Conservation (phyloP, 1,140 invertebrate genomes). For the Bradynema listronoti region DNA sequence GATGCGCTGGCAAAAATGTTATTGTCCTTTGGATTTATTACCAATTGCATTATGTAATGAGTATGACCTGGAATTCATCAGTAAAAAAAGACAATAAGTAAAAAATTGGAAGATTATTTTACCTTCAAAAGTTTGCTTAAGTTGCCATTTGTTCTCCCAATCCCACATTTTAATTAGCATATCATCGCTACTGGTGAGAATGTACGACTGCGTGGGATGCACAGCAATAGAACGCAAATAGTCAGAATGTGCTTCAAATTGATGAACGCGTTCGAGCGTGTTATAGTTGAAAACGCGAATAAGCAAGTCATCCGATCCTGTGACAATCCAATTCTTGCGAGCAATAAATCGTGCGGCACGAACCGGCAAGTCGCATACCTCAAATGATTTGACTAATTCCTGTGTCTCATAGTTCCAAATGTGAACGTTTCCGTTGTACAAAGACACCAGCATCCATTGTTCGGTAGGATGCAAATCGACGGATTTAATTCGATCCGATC, state of each 20-base stretch:
- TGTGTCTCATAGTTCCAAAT: conserved; percentile 90
- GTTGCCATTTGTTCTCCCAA: conserved; percentile 95
- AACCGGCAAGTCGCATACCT: conserved; percentile 86
- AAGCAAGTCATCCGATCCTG: conserved; percentile 74
- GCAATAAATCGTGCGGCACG: conserved; percentile 88
- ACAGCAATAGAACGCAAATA: conserved; percentile 92
- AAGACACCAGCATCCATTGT: conserved; percentile 92
- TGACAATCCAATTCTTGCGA: conserved; percentile 95
- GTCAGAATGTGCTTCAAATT: conserved; percentile 96
- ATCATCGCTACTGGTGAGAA: conserved; percentile 95
- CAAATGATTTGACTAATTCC: conserved; percentile 84
- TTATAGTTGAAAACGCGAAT: conserved; percentile 97
- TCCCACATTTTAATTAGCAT: conserved; percentile 99
- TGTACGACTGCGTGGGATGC: conserved; percentile 92
- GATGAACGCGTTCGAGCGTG: conserved; percentile 85
- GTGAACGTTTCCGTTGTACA: conserved; percentile 98
- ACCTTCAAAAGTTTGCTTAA: conserved; percentile 89
- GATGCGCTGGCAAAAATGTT: conserved; percentile 99
- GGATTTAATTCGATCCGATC: conserved; percentile 94
- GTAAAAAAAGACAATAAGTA: too few species aligned
- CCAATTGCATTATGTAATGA: conserved; percentile 99
- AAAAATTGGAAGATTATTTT: too few species aligned
- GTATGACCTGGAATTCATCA: conserved; percentile 78
- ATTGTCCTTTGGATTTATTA: conserved; percentile 99
- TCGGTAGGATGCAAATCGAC: conserved; percentile 93